Percentiles rank a stretch among this genome's conserved stretches.
These are phyloP conservation scores for Podotricha telesiphe DNA, from an alignment of 2,888 invertebrate genomes.

Conservation along the genomic window DNA sequence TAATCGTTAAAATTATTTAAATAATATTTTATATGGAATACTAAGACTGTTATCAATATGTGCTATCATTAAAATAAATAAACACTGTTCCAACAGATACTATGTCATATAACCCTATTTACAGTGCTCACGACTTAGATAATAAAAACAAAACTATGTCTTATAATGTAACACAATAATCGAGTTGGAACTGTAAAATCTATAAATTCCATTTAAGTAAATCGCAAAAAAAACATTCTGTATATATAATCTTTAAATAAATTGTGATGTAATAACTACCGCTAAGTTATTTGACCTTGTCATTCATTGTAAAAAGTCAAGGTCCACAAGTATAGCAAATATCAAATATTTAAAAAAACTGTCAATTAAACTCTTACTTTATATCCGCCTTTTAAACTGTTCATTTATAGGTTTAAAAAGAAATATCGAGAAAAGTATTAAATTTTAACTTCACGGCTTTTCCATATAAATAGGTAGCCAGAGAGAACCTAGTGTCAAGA, in stretches of 20 bases:
- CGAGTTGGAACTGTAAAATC: too few relatives aligned
- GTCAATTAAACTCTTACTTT: neutral
- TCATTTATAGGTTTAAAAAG: neutral
- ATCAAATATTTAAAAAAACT: neutral
- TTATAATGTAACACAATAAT: too few relatives aligned
- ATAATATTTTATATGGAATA: neutral
- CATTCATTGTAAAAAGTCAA: constrained; percentile 16
- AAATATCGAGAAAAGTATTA: too few relatives aligned
- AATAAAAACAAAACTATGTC: neutral
- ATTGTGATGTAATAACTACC: neutral
- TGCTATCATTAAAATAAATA: constrained; percentile 3
- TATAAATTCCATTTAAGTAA: too few relatives aligned
- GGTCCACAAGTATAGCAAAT: neutral
- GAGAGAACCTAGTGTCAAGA: too few relatives aligned
- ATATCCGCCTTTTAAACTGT: neutral
- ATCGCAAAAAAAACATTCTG: too few relatives aligned
- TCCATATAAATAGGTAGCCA: too few relatives aligned
- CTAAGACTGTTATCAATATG: neutral
- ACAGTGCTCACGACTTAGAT: constrained; percentile 8
- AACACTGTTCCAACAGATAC: constrained; percentile 2
- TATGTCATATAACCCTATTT: neutral
- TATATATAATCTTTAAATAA: neutral
- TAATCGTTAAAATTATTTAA: neutral
- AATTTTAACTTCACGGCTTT: too few relatives aligned
- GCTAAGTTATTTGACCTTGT: neutral